Evolutionary conservation across 2,888 invertebrate species (phyloP), one percentile per base, ranked within the genome.

Genomic region (Drosophila peninsularis): DNA sequence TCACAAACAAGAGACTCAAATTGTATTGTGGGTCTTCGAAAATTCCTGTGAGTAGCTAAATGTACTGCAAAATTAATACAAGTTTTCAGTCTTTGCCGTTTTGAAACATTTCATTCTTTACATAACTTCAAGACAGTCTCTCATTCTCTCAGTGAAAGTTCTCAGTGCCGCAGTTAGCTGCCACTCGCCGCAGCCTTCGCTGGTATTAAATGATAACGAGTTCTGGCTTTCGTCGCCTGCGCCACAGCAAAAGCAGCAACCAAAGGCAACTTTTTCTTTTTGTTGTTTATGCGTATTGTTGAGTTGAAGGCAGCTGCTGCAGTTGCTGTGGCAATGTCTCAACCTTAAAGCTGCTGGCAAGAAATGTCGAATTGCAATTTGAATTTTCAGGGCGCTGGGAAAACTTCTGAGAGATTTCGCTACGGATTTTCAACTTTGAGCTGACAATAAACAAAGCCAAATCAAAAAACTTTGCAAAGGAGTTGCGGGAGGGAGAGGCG

Each of bases 271-370:
- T 77, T 75, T 75, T 10, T 44, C 27, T 80, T 78, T 75, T 82
- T 85, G 82, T 83, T 85, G 85, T 83, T 88, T 89, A 89, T 89
- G 90, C 85, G 75, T 85, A 67, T 84, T 89, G 75, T 88, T 88
- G 10, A 14, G 27, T 17, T 17, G 39, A 7, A 10, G 47, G n/a
- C 32, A 11, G 27, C 10, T 17, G 39, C n/a, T 21, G 34, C 30
- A 11, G 7, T 14, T 10, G 37, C 24, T 72, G 64, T 19, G 32
- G 64, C 60, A 71, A 64, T 72, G 34, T n/a, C 30, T 41, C 32
- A 42, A 75, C 61, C 62, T 75, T 74, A 84, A 89, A 69, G 66
- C 71, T 47, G 24, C 53, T 41, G 58, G 67, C 74, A 61, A 50
- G 58, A 68, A 75, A 80, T 71, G 21, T 68, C 87, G 65, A 72